Base-by-base conservation (phyloP, 1,140 invertebrate genomes). In the Parapsyche elsis region DNA sequence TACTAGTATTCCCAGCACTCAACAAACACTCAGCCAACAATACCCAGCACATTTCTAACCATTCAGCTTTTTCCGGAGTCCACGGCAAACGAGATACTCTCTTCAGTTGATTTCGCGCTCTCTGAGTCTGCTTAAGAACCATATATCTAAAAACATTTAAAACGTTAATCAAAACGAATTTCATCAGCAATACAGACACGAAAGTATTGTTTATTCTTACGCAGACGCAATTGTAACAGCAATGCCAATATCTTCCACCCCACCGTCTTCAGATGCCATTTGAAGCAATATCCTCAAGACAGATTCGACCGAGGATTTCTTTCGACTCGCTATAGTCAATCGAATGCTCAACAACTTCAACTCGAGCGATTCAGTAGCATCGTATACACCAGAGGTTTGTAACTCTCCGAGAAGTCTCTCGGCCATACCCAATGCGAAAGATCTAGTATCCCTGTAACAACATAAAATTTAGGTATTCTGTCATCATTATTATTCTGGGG, bases 41-140 rank as follows among this genome's bases (percentile, higher is more conserved):
- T 5, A 99, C 85, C 98, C 98, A 99, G 86, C 96, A 96, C 80
- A 94, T 92, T 88, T 99, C 98, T 49, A 99, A 89, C 86, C 98
- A 98, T 85, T 99, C 97, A 0, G 97, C 97, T 84, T 99, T 97
- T 87, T 97, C 96, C 81, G 97, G 95, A 10, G 92, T 97, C 98
- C 98, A 99, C 0, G 90, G 88, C 76, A 93, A 92, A 84, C 97
- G 97, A 2, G 94, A 92, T 14, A 99, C 92, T 44, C 96, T 90
- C 87, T 99, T 99, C 49, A 99, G 86, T 83, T 98, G 95, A 86
- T 97, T 98, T 80, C 97, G 93, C 0, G 97, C 97, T 76, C 96
- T 89, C 57, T 96, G 96, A 0, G 92, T 92, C 89, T 96, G 97
- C 87, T 99, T 99, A 14, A 98, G 87, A 5, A 98, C 91, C 86